phyloP scores from a whole-genome alignment of 2,113 vertebrate species.

The Polypterus bichir region DNA sequence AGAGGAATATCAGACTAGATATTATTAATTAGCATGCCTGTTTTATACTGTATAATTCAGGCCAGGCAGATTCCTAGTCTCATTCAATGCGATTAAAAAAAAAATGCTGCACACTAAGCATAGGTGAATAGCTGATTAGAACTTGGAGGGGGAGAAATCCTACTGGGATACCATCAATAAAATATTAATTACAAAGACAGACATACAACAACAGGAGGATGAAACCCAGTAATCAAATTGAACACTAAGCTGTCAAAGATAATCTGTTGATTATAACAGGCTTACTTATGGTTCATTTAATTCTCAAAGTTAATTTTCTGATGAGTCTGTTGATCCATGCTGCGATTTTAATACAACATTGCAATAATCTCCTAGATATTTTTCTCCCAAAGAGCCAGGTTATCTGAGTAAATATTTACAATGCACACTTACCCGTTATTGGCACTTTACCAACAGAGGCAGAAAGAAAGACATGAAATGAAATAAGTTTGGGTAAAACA shows the following conservation, averaged over 20 bases:
- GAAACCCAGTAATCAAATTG: neutral
- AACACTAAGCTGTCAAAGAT: neutral
- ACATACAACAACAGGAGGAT: neutral
- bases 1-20: too few species aligned
- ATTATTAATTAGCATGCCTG: too few species aligned
- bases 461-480: conserved; percentile 41
- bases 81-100: too few species aligned
- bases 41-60: too few species aligned
- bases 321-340: neutral
- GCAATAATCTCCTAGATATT: neutral
- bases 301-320: neutral
- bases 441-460: conserved; percentile 80
- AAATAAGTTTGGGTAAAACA: too few species aligned
- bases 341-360: neutral
- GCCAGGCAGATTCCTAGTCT: too few species aligned
- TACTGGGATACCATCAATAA: neutral
- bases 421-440: conserved; percentile 82
- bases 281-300: neutral
- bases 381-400: neutral
- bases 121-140: too few species aligned
- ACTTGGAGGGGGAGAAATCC: too few species aligned
- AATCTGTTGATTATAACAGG: neutral
- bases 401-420: neutral
- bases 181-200: neutral
- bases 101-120: too few species aligned